These are phyloP conservation scores for Poeciliopsis prolifica DNA, from an alignment of 2,113 vertebrate genomes.

Conservation along the genomic window DNA sequence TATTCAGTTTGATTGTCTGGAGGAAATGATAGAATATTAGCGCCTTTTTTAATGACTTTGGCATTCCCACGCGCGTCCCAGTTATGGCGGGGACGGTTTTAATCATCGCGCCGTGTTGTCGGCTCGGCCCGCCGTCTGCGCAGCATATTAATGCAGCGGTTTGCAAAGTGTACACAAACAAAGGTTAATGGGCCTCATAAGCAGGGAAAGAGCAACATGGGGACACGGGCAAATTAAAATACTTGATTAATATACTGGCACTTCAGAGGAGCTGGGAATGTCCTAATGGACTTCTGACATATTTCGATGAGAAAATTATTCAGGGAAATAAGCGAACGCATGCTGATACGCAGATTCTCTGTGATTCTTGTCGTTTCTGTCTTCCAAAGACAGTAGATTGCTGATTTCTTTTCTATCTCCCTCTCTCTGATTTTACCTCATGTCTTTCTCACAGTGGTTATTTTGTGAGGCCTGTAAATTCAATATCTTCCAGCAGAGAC, in stretches of 20 bases:
- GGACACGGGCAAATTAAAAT: constrained; percentile 69
- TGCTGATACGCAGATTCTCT: constrained; percentile 41
- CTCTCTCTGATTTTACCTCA: background rate
- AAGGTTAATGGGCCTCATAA: constrained; percentile 68
- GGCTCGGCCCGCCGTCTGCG: constrained; percentile 55
- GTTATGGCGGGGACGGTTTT: constrained; percentile 78
- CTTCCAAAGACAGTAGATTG: background rate
- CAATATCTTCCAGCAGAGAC: background rate
- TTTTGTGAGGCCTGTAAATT: background rate
- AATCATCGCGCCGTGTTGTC: constrained; percentile 71
- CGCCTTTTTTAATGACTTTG: constrained; percentile 83
- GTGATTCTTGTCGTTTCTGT: constrained; percentile 26
- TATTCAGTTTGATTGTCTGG: constrained; percentile 79
- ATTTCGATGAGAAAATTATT: constrained; percentile 18
- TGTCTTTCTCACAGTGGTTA: background rate
- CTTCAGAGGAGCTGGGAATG: constrained; percentile 56
- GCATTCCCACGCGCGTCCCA: constrained; percentile 71
- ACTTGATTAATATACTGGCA: constrained; percentile 66
- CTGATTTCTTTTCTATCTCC: background rate
- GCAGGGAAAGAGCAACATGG: constrained; percentile 66
- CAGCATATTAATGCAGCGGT: constrained; percentile 69
- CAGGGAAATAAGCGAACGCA: constrained; percentile 61
- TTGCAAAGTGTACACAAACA: constrained; percentile 54
- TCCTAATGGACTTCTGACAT: constrained; percentile 52
- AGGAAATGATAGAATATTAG: constrained; percentile 80